Conservation (phyloP, 2,888 invertebrate genomes). For the Corbicula japonica region DNA sequence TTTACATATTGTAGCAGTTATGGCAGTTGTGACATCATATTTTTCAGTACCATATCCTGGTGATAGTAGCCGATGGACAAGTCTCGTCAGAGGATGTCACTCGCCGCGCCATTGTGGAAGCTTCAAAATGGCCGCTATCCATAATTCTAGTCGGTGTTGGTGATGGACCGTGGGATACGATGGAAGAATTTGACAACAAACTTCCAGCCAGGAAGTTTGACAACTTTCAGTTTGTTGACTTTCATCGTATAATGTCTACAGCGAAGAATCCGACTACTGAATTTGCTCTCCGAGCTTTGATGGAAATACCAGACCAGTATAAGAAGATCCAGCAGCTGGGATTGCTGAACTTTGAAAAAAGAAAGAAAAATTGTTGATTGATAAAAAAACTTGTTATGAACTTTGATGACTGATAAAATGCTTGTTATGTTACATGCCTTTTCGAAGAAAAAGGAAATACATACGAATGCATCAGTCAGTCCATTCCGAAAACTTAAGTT, state of each 20-base stretch:
- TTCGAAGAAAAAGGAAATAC: too few relatives aligned
- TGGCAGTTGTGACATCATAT: slow-evolving; percentile 21
- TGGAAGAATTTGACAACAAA: slow-evolving; percentile 88
- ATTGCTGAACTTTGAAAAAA: slow-evolving; percentile 22
- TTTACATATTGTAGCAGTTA: too few relatives aligned
- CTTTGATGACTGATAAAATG: too few relatives aligned
- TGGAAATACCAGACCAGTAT: slow-evolving; percentile 88
- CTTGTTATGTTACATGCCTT: too few relatives aligned
- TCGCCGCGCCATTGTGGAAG: slow-evolving; percentile 87
- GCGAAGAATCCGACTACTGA: slow-evolving; percentile 82
- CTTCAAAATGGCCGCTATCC: slow-evolving; percentile 87
- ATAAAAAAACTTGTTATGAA: too few relatives aligned
- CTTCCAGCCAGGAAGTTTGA: slow-evolving; percentile 87
- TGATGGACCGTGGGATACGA: slow-evolving; percentile 88
- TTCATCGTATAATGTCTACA: slow-evolving; percentile 84
- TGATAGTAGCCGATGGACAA: slow-evolving; percentile 88
- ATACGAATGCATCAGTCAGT: too few relatives aligned
- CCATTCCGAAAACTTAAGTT: too few relatives aligned
- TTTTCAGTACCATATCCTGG: slow-evolving; percentile 87
- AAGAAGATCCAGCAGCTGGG: slow-evolving; percentile 81
- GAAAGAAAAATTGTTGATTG: background rate
- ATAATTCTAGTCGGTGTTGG: slow-evolving; percentile 88
- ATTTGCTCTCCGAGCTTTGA: slow-evolving; percentile 88
- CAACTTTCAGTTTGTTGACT: slow-evolving; percentile 88
- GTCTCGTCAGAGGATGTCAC: slow-evolving; percentile 87